Conservation (phyloP, 2,888 invertebrate genomes). For the Cataglyphis altisquamis region DNA sequence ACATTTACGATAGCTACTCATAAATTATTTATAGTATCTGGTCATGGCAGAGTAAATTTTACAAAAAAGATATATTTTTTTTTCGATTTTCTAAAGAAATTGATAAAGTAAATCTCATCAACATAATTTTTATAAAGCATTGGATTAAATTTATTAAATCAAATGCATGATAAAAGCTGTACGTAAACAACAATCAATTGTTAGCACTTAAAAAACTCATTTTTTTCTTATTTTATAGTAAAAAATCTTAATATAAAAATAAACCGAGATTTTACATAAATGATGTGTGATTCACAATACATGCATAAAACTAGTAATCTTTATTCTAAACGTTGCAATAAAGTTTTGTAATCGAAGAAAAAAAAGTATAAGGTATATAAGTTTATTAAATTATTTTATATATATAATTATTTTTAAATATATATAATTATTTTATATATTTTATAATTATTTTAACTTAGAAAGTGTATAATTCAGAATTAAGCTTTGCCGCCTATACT, state of each 20-base stretch:
- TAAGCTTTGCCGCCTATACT: conserved; percentile 35
- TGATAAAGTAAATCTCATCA: conserved; percentile 12
- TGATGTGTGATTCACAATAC: background rate
- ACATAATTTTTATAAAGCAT: conserved; percentile 13
- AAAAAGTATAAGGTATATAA: background rate
- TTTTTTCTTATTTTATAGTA: background rate
- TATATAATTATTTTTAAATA: too few species aligned
- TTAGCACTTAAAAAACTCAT: background rate
- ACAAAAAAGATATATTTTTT: conserved; percentile 36
- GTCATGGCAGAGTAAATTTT: conserved; percentile 42
- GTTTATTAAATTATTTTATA: background rate
- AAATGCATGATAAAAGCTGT: background rate
- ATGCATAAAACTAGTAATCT: background rate
- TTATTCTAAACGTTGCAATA: background rate
- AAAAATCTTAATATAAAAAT: background rate
- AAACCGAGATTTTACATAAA: background rate
- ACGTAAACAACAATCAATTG: background rate
- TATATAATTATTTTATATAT: too few species aligned
- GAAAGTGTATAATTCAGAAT: background rate
- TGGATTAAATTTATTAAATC: background rate
- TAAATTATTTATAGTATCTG: conserved; percentile 81
- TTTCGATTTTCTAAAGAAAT: conserved; percentile 37
- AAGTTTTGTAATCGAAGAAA: background rate
- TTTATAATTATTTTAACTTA: background rate
- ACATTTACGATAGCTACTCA: conserved; percentile 82